Conservation (phyloP, 2,888 invertebrate species). For the Melikaiella ostensackeni region DNA sequence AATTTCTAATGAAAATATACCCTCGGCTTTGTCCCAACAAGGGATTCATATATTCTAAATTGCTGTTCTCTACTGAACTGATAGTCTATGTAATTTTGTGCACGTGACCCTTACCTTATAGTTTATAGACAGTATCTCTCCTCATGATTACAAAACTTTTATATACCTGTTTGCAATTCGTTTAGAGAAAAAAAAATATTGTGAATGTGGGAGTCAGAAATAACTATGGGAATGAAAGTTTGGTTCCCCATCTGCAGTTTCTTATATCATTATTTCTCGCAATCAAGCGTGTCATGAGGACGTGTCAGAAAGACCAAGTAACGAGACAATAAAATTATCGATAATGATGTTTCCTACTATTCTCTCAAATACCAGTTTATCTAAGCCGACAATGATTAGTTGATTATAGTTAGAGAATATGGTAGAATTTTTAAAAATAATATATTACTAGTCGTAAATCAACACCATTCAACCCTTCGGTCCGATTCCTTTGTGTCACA, state of each 20-base stretch:
- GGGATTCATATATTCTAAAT: not conserved
- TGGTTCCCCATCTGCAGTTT: slow-evolving; percentile 13
- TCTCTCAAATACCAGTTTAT: not conserved
- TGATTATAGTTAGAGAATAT: not conserved
- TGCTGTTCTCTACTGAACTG: not conserved
- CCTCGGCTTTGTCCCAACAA: not conserved
- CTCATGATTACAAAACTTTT: not conserved
- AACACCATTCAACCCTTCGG: not conserved
- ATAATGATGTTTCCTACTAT: slow-evolving; percentile 22
- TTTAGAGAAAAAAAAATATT: not conserved
- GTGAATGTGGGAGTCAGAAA: not conserved
- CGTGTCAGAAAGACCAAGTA: slow-evolving; percentile 16
- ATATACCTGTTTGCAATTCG: not conserved
- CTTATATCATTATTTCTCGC: slow-evolving; percentile 28
- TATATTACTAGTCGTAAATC: not conserved
- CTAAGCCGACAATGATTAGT: not conserved
- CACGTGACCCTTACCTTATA: not conserved
- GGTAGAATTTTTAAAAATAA: not conserved
- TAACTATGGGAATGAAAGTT: not conserved
- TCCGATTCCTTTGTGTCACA: not conserved
- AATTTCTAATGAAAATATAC: no score
- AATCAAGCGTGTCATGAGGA: slow-evolving; percentile 18
- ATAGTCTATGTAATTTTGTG: slow-evolving; percentile 1
- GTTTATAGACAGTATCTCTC: not conserved
- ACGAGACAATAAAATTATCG: slow-evolving; percentile 21